phyloP scores from a whole-genome alignment of 1,140 invertebrate genomes.

The Adoxophyes honmai region DNA sequence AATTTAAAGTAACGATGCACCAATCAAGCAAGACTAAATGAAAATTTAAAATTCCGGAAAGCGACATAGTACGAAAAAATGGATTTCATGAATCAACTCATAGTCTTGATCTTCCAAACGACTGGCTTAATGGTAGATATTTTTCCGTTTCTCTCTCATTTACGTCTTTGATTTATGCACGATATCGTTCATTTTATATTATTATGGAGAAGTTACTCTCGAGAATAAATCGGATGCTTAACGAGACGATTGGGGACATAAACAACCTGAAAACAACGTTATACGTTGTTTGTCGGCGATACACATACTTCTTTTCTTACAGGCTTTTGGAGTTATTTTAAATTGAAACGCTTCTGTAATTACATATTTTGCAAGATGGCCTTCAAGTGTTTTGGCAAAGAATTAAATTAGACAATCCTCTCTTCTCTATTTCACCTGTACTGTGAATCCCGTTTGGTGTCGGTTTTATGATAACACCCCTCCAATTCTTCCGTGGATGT shows the following conservation, averaged over 20 bases:
- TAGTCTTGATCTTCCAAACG: slow-evolving; percentile 11
- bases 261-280: background rate
- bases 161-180: slow-evolving; percentile 13
- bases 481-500: no score
- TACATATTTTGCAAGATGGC: no score
- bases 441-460: no score
- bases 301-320: no score
- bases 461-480: no score
- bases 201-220: slow-evolving; percentile 2
- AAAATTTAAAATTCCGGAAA: background rate
- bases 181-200: slow-evolving; percentile 14
- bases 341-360: no score
- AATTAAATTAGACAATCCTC: no score
- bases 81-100: slow-evolving; percentile 13
- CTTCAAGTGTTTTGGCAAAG: no score
- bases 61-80: slow-evolving; percentile 4
- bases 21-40: background rate
- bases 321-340: no score
- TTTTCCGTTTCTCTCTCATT: slow-evolving; percentile 15
- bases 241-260: slow-evolving; percentile 8
- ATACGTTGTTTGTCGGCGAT: background rate
- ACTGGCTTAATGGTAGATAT: slow-evolving; percentile 13
- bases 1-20: slow-evolving; percentile 5
- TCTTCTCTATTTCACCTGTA: no score
- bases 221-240: slow-evolving; percentile 6